phyloP scores from a whole-genome alignment of 2,113 vertebrate species.

The Numenius arquata region DNA sequence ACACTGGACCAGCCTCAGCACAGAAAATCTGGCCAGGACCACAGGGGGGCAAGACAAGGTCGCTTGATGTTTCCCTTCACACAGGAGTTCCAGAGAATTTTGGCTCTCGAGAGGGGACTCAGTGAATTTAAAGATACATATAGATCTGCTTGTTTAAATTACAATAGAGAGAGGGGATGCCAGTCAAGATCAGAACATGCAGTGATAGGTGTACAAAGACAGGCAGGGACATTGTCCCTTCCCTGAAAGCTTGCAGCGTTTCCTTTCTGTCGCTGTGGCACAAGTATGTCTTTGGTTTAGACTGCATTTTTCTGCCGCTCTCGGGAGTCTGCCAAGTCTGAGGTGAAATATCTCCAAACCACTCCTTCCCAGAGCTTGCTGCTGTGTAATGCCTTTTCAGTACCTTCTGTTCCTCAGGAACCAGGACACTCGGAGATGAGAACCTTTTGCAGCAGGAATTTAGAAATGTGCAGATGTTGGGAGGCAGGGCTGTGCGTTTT shows the following conservation, averaged over 20 bases:
- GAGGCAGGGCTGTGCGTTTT: not conserved
- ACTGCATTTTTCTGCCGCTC: not conserved
- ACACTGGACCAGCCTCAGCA: not conserved
- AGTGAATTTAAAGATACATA: not conserved
- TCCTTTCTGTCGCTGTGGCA: not conserved
- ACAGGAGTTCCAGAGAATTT: not conserved
- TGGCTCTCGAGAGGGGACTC: not conserved
- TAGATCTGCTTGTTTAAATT: not conserved
- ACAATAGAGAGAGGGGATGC: not conserved
- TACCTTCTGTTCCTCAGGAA: not conserved
- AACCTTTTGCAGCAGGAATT: not conserved
- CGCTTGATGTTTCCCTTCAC: not conserved
- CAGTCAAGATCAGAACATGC: not conserved
- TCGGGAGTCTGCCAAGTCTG: not conserved
- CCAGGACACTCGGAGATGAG: not conserved
- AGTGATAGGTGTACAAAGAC: not conserved
- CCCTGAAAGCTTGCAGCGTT: not conserved
- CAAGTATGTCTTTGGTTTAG: not conserved
- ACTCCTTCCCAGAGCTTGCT: not conserved
- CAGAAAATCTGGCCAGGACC: not conserved
- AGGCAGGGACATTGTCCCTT: not conserved
- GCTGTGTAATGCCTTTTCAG: not conserved
- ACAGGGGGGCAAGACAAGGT: not conserved
- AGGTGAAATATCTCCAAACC: slow-evolving; percentile 4
- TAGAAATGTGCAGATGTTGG: not conserved